Evolutionary conservation across 2,797 vertebrate genomes (phyloP).

Genomic region (Galaxias olidus): DNA sequence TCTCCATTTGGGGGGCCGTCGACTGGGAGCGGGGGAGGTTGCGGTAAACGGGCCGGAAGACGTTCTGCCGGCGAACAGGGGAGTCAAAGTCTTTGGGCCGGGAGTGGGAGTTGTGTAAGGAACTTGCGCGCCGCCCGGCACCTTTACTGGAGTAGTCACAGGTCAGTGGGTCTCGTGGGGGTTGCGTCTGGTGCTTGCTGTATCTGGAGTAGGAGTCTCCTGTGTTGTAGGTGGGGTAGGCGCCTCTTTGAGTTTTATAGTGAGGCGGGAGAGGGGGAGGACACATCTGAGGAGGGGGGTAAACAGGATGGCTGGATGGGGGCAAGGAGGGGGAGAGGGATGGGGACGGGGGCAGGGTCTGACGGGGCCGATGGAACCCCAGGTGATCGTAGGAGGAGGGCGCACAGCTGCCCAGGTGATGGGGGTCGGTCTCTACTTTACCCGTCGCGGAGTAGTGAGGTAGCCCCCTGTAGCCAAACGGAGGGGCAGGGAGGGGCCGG

Average conservation of each 20-base stretch:
- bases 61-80: slow-evolving; percentile 68
- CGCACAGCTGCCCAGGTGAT: slow-evolving; percentile 76
- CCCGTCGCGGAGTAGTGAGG: slow-evolving; percentile 69
- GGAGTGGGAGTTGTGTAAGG: slow-evolving; percentile 63
- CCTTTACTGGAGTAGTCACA: slow-evolving; percentile 66
- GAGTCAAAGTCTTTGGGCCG: slow-evolving; percentile 70
- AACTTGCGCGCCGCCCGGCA: slow-evolving; percentile 49
- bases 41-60: slow-evolving; percentile 71
- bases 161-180: slow-evolving; percentile 73
- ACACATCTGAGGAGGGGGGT: slow-evolving; percentile 71
- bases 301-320: slow-evolving; percentile 73
- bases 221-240: slow-evolving; percentile 58
- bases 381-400: slow-evolving; percentile 80
- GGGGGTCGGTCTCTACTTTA: slow-evolving; percentile 80
- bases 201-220: slow-evolving; percentile 67
- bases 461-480: slow-evolving; percentile 69
- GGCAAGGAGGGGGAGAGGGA: slow-evolving; percentile 79
- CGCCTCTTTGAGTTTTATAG: slow-evolving; percentile 74
- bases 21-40: slow-evolving; percentile 67
- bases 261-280: slow-evolving; percentile 80
- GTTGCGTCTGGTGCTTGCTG: slow-evolving; percentile 60
- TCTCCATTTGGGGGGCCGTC: slow-evolving; percentile 58
- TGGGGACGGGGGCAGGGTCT: slow-evolving; percentile 73
- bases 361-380: slow-evolving; percentile 79
- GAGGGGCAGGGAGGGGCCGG: slow-evolving; percentile 77